These are phyloP conservation scores for Phthorimaea operculella DNA, from an alignment of 1,140 invertebrate genomes.

Conservation along the genomic window DNA sequence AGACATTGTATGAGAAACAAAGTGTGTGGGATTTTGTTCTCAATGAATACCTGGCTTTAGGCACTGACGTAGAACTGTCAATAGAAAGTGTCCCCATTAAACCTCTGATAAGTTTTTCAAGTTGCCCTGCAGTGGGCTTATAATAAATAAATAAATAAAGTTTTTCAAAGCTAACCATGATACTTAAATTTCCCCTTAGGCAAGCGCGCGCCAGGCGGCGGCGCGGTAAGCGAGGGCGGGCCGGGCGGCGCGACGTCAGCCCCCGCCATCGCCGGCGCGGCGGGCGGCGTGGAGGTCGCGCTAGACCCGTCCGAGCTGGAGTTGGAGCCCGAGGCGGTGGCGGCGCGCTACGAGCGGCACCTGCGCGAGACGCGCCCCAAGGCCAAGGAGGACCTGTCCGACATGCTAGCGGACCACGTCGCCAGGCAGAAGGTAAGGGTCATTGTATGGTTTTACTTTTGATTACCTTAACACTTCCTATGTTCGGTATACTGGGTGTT, in stretches of 20 bases:
- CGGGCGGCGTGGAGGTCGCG: slow-evolving; percentile 86
- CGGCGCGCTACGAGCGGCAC: slow-evolving; percentile 96
- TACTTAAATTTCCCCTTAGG: slow-evolving; percentile 20
- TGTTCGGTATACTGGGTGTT: no score
- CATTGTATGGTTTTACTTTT: no score
- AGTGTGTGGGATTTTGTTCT: no score
- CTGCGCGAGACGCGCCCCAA: slow-evolving; percentile 90
- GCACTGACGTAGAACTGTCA: no score
- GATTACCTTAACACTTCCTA: no score
- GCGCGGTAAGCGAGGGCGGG: slow-evolving; percentile 15
- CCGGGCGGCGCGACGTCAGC: slow-evolving; percentile 18
- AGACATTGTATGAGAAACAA: no score
- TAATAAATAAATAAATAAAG: no score
- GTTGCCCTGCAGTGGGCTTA: no score
- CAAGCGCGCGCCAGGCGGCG: slow-evolving; percentile 27
- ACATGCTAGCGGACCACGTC: slow-evolving; percentile 98
- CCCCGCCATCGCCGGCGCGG: slow-evolving; percentile 8
- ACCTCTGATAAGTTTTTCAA: no score
- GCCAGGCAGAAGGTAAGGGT: slow-evolving; percentile 93
- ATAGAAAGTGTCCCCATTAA: no score
- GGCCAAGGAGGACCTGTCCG: slow-evolving; percentile 94
- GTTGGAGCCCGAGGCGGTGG: slow-evolving; percentile 95
- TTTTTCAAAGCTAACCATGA: no score
- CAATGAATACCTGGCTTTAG: no score
- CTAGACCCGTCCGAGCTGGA: slow-evolving; percentile 98